Evolutionary conservation across 2,888 invertebrate genomes (phyloP).

Genomic region (Erebia ligea): DNA sequence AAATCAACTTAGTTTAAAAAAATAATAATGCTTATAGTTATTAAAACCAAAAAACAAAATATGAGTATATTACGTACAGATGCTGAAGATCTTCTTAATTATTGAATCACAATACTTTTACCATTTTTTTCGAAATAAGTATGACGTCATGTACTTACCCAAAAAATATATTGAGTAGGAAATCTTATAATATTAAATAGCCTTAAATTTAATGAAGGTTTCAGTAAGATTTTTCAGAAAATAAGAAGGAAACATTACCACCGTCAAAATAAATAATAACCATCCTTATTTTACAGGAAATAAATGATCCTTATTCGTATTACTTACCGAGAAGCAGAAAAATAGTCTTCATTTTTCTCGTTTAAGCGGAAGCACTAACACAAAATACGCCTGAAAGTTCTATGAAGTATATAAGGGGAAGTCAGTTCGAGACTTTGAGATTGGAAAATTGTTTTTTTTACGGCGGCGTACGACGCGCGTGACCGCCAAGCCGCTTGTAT

Average conservation of each 20-base stretch:
- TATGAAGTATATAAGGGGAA: conserved; percentile 42
- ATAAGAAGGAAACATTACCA: neutral
- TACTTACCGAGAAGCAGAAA: conserved; percentile 71
- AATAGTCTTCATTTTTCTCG: conserved; percentile 60
- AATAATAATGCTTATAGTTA: no score
- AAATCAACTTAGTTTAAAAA: no score
- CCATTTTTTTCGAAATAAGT: neutral
- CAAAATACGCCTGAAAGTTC: conserved; percentile 46
- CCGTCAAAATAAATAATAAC: neutral
- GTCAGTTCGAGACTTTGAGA: conserved; percentile 48
- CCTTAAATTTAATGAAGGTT: neutral
- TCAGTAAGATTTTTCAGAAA: neutral
- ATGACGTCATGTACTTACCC: neutral
- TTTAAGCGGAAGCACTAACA: conserved; percentile 62
- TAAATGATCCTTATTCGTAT: conserved; percentile 23
- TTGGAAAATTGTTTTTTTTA: conserved; percentile 50
- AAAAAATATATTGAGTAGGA: no score
- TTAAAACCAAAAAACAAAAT: no score
- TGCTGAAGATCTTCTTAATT: no score
- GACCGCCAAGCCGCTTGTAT: conserved; percentile 73
- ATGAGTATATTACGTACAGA: no score
- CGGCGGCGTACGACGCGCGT: conserved; percentile 71
- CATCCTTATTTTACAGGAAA: conserved; percentile 8
- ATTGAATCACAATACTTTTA: no score
- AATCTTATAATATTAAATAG: neutral